Conservation (phyloP, 2,797 vertebrate genomes). For the Anguilla megastoma region DNA sequence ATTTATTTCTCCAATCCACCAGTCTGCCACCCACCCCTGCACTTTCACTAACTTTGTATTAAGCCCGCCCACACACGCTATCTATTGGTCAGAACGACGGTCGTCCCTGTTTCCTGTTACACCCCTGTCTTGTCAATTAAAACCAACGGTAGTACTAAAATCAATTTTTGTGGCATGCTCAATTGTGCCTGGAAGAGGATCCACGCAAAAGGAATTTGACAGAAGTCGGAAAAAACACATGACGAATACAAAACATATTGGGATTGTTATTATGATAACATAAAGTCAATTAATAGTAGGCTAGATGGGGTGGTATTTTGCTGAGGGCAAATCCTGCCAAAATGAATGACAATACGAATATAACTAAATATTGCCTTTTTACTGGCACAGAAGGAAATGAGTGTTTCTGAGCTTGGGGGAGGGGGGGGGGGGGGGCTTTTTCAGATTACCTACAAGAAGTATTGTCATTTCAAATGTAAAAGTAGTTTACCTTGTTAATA, state of each 20-base stretch:
- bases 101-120: conserved; percentile 22
- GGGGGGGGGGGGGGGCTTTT: background rate
- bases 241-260: background rate
- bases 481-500: background rate
- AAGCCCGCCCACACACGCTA: conserved; percentile 25
- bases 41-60: conserved; percentile 30
- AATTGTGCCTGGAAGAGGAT: background rate
- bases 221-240: background rate
- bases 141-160: background rate
- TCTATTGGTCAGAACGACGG: conserved; percentile 16
- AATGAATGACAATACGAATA: too few relatives aligned
- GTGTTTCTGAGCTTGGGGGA: background rate
- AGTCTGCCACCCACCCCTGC: background rate
- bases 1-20: conserved; percentile 9
- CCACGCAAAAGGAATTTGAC: background rate
- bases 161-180: background rate
- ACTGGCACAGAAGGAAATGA: background rate
- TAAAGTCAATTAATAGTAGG: too few relatives aligned
- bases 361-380: background rate
- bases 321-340: too few relatives aligned
- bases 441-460: background rate
- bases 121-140: background rate
- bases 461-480: background rate
- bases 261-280: too few relatives aligned
- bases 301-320: too few relatives aligned